Evolutionary conservation across 1,140 invertebrate species (phyloP).

Genomic region (Drosophila obscura): DNA sequence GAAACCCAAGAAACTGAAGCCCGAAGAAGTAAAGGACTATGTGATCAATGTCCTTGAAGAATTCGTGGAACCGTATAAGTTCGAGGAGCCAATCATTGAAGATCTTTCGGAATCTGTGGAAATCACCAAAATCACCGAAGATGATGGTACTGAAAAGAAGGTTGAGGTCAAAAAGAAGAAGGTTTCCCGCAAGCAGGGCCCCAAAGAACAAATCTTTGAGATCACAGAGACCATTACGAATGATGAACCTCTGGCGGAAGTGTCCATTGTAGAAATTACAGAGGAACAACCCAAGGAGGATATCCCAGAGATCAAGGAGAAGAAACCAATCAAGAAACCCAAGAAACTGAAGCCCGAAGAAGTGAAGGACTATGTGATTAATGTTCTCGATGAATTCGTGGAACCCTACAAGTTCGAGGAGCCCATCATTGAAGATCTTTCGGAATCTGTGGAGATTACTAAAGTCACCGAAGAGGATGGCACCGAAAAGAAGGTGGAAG

Average conservation of each 20-base stretch:
- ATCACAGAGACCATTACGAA: constrained; percentile 15
- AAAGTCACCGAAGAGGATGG: constrained; percentile 35
- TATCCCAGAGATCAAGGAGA: constrained; percentile 32
- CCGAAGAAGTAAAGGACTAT: constrained; percentile 46
- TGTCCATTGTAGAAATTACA: too few relatives aligned
- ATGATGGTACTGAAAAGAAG: constrained; percentile 38
- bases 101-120: constrained; percentile 45
- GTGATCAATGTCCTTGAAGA: constrained; percentile 55
- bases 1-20: constrained; percentile 59
- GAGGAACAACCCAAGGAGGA: neutral
- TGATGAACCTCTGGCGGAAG: too few relatives aligned
- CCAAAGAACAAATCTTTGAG: constrained; percentile 47
- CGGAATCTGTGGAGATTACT: constrained; percentile 37
- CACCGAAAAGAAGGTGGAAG: constrained; percentile 35
- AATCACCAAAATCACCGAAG: constrained; percentile 15
- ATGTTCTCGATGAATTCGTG: constrained; percentile 41
- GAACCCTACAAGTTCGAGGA: constrained; percentile 16
- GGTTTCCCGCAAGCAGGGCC: constrained; percentile 37
- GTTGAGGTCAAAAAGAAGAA: constrained; percentile 43
- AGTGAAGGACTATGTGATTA: constrained; percentile 50
- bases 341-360: constrained; percentile 58
- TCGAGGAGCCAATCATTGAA: constrained; percentile 42
- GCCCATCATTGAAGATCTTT: constrained; percentile 49
- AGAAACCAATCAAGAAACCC: constrained; percentile 32
- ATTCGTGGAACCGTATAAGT: constrained; percentile 31